Evolutionary conservation across 2,888 invertebrate species (phyloP), one percentile per base, ranked within the genome.

Genomic region (Melikaiella ostensackeni): DNA sequence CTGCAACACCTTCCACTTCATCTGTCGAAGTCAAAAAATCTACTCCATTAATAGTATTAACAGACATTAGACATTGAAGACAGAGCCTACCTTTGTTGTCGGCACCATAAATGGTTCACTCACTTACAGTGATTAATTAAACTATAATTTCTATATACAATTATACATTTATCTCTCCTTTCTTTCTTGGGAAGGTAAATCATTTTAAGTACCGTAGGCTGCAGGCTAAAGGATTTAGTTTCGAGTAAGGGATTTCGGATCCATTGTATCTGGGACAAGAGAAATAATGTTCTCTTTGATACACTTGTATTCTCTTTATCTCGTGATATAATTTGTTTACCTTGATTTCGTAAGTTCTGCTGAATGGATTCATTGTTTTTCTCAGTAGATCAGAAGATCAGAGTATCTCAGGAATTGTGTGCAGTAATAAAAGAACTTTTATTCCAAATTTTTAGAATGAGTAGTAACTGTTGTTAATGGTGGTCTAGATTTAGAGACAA

Each of bases 261-360:
- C 50, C 50, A n/a, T 50, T 50, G 8, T 50, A 50, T 50, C 50
- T 50, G n/a, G 50, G 8, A 50, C 50, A n/a, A 50, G 50, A 50
- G n/a, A n/a, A 50, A n/a, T 50, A 50, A 50, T 50, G n/a, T 50
- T 50, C 8, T 50, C 50, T n/a, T 42, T 50, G 19, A 50, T 50
- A n/a, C n/a, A 50, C 50, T 50, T 8, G n/a, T n/a, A 50, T 50
- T n/a, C 50, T n/a, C n/a, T 50, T n/a, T 50, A 50, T 50, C 50
- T 50, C n/a, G 50, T 50, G 19, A n/a, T 50, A n/a, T 50, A 50
- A 50, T 50, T 50, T 50, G n/a, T 19, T n/a, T 50, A 46, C n/a
- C 50, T n/a, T n/a, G n/a, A 50, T 50, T 50, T 50, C 50, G n/a
- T n/a, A n/a, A 50, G n/a, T 50, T n/a, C 50, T 50, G n/a, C n/a